phyloP scores from a whole-genome alignment of 1,140 invertebrate species.

The Neodiprion lecontei region DNA sequence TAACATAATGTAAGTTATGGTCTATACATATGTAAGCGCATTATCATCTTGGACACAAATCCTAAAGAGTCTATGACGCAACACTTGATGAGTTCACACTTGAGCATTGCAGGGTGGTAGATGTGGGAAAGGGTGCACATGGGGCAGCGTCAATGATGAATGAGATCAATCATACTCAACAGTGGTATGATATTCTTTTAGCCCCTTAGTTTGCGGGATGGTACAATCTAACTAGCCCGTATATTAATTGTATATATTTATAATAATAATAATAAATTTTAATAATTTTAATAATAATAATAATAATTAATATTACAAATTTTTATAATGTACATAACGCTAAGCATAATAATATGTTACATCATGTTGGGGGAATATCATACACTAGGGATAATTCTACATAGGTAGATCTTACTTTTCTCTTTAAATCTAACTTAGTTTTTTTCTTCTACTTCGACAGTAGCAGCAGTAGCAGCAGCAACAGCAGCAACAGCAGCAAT shows the following conservation, averaged over 20 bases:
- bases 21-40: conserved; percentile 57
- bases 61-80: conserved; percentile 47
- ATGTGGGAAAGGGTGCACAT: conserved; percentile 14
- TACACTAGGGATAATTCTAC: conserved; percentile 57
- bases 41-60: conserved; percentile 53
- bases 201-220: conserved; percentile 39
- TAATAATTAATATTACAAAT: conserved; percentile 52
- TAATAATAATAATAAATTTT: conserved; percentile 35
- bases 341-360: conserved; percentile 55
- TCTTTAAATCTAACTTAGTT: conserved; percentile 25
- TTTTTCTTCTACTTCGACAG: conserved; percentile 32
- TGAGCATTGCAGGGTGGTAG: conserved; percentile 6
- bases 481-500: conserved; percentile 47
- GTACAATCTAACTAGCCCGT: conserved; percentile 50
- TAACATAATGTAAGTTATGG: conserved; percentile 39
- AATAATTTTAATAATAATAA: conserved; percentile 48
- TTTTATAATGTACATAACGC: conserved; percentile 50
- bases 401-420: conserved; percentile 37
- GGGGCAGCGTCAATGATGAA: conserved; percentile 55
- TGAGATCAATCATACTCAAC: conserved; percentile 57
- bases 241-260: conserved; percentile 27
- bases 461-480: conserved; percentile 36
- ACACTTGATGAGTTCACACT: conserved; percentile 22
- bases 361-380: conserved; percentile 54
- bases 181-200: conserved; percentile 42